Evolutionary conservation across 2,888 invertebrate genomes (phyloP), one percentile per base, ranked within the genome.

Genomic region (Drosophila maculinotata): DNA sequence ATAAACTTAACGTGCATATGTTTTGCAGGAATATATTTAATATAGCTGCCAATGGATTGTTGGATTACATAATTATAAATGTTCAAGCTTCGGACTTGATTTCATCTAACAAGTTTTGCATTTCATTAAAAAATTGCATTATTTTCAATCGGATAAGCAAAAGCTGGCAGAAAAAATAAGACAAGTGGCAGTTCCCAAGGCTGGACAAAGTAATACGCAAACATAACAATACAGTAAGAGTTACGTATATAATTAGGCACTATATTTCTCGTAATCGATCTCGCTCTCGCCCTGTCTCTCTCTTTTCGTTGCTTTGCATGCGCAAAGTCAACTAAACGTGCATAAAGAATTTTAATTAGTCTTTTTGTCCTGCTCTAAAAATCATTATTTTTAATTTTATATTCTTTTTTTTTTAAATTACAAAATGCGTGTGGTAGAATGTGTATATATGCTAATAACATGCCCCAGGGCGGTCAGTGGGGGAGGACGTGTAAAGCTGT

Each of bases 1-100:
- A 58, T 41, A 79, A 80, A 83, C 84, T 83, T 84, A 87, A 87
- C 87, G 56, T 57, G 49, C 67, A 65, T 54, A 30, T 35, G 49
- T 53, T 72, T 30, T 28, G 44, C 41, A 62, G 65, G 54, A 73
- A 65, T 64, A 65, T 65, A 28, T 69, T 30, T 38, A 3, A 26
- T 28, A 15, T 20, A 52, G 7, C 20, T 31, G 3, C 47, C 38
- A 14, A 48, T 35, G 68, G 67, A 67, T 47, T 25, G 41, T 17
- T 33, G 25, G 5, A 10, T 51, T n/a, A n/a, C n/a, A n/a, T n/a
- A n/a, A n/a, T n/a, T n/a, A n/a, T 35, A 12, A 35, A 31, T 23
- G 28, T 4, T 28, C 1, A n/a, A 44, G 28, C 10, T 28, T 26
- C 26, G 9, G 7, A 26, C 42, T 28, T 44, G 15, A 6, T 10